Evolutionary conservation across 2,113 vertebrate species (phyloP), one percentile per base, ranked within the genome.

Genomic region (Anser cygnoides): DNA sequence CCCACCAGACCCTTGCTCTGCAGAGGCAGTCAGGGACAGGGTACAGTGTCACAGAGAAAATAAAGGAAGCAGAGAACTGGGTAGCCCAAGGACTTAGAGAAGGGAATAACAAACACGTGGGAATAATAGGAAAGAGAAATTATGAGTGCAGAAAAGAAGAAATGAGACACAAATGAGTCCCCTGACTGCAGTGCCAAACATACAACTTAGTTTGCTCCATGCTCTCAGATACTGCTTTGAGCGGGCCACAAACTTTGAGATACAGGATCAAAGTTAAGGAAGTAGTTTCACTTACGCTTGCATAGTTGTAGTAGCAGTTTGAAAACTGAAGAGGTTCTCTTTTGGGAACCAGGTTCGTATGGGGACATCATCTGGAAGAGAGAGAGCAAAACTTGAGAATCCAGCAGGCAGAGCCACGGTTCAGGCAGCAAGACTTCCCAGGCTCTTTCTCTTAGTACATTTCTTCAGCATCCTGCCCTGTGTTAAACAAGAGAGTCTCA

Each of bases 301-400:
- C 99, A 99, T 99, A 98, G 99, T 99, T 97, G 99, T 99, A 90
- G 98, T 99, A 74, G 99, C 99, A 17, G 99, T 99, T 95, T 99
- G 99, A 97, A 99, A 99, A 97, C 98, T 99, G 98, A 99, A 99
- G 97, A 99, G 99, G 95, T 99, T 99, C 97, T 99, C 99, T 96
- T 99, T 99, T 79, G 99, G 99, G 95, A 99, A 99, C 99, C 99
- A 99, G 95, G 99, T 99, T 92, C 99, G 98, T 67, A 98, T 96
- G 62, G 98, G 98, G n/a, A 97, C 96, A 22, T 99, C 99, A 58
- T 99, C 99, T 99, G 96, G 80, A 98, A 97, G 86, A 92, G 50
- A 95, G 33, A 86, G 59, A 82, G 54, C 49, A 89, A 43, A 74
- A 62, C 43, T 18, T 96, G 89, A 97, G 89, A 37, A 85, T 18